These are phyloP conservation scores for Malacoraja senta DNA, from an alignment of 2,797 vertebrate species.

Conservation along the genomic window DNA sequence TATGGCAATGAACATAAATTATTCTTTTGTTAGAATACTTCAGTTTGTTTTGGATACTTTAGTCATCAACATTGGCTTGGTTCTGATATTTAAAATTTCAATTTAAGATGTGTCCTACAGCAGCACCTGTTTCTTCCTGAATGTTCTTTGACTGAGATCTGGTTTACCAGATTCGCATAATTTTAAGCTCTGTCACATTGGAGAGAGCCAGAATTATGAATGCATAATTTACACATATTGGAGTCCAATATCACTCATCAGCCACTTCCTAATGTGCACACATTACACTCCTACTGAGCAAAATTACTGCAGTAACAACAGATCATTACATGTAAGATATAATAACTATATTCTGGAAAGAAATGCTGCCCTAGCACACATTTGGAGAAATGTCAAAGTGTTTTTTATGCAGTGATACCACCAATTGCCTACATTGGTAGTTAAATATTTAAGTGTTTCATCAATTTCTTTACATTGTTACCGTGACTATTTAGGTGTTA, in stretches of 20 bases:
- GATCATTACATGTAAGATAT: constrained; percentile 31
- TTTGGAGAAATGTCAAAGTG: neutral
- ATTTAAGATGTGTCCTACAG: neutral
- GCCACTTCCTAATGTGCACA: constrained; percentile 32
- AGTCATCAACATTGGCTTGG: neutral
- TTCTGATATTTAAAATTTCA: neutral
- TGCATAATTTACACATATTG: constrained; percentile 30
- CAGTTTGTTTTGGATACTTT: constrained; percentile 1
- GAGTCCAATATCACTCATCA: constrained; percentile 32
- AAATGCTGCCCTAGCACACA: neutral
- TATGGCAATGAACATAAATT: neutral
- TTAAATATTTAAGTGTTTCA: neutral
- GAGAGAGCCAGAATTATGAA: constrained; percentile 17
- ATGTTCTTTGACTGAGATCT: neutral
- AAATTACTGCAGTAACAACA: constrained; percentile 34
- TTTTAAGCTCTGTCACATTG: neutral
- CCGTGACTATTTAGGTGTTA: neutral
- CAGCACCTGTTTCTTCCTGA: neutral
- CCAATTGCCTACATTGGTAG: neutral
- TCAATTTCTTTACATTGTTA: neutral
- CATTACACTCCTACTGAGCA: constrained; percentile 35
- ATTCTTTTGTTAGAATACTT: neutral
- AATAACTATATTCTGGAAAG: constrained; percentile 19
- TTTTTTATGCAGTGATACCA: neutral
- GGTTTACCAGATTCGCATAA: neutral